A percentile compares a stretch with the other conserved stretches of the same genome.
Evolutionary conservation across 1,140 invertebrate genomes (phyloP).

Genomic region (Drosophila virilis): DNA sequence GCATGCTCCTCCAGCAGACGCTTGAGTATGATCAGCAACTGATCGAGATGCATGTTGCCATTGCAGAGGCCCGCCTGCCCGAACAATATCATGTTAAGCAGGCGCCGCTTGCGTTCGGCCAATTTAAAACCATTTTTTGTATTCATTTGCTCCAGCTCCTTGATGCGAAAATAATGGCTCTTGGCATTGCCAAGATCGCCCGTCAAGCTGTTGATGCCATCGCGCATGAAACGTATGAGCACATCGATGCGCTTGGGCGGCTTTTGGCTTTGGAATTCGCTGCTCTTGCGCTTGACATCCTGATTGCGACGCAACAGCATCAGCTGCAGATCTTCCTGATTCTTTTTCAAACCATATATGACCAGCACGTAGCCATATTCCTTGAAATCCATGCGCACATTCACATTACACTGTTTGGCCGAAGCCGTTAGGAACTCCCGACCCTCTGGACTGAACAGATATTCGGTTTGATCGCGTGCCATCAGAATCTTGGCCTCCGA

Average conservation of each 20-base stretch:
- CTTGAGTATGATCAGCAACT: conserved; percentile 83
- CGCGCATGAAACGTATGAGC: conserved; percentile 65
- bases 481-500: conserved; percentile 84
- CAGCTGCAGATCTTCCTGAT: conserved; percentile 85
- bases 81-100: conserved; percentile 85
- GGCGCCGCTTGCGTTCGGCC: conserved; percentile 81
- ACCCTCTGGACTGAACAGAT: conserved; percentile 84
- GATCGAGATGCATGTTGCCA: conserved; percentile 84
- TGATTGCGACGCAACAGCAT: conserved; percentile 76
- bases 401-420: conserved; percentile 84
- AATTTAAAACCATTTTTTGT: conserved; percentile 84
- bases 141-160: conserved; percentile 84
- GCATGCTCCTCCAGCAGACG: conserved; percentile 83
- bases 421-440: conserved; percentile 78
- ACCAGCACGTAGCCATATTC: conserved; percentile 84
- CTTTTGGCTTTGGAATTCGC: conserved; percentile 67
- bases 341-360: conserved; percentile 84
- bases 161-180: conserved; percentile 83
- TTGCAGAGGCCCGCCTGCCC: conserved; percentile 85
- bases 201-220: conserved; percentile 63
- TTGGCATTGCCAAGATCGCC: conserved; percentile 82
- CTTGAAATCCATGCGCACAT: conserved; percentile 78
- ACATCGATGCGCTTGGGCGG: conserved; percentile 66
- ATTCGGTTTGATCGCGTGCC: conserved; percentile 83
- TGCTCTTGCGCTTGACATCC: conserved; percentile 57